Conservation (phyloP, 2,113 vertebrate genomes). For the Chlamydotis undulata region DNA sequence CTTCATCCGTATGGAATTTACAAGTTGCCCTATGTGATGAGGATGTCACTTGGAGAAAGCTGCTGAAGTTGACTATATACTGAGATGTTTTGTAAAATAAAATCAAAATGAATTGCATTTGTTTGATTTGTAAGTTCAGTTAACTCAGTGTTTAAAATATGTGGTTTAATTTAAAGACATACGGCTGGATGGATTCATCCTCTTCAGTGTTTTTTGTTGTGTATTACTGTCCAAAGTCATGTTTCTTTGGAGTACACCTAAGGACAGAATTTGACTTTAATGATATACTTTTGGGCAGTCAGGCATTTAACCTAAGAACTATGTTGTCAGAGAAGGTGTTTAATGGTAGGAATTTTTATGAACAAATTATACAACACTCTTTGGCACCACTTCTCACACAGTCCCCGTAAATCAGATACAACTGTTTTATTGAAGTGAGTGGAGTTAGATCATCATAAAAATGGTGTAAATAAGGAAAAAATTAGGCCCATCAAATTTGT, state of each 20-base stretch:
- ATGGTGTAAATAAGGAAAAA: conserved; percentile 19
- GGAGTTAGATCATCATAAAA: neutral
- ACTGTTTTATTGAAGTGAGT: neutral
- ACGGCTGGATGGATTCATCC: neutral
- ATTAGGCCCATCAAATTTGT: neutral
- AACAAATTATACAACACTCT: neutral
- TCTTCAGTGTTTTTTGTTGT: neutral
- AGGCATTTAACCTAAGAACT: conserved; percentile 1
- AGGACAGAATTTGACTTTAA: neutral
- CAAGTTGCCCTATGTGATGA: neutral
- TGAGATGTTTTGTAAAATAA: neutral
- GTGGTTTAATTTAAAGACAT: neutral
- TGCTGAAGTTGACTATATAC: neutral
- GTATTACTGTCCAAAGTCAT: neutral
- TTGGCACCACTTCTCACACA: neutral
- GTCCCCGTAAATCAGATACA: neutral
- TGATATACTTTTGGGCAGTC: neutral
- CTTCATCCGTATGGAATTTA: rapidly evolving
- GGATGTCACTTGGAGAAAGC: neutral
- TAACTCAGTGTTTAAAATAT: neutral
- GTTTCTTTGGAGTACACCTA: neutral
- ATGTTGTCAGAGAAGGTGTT: neutral
- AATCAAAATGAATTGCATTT: neutral
- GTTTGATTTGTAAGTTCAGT: neutral
- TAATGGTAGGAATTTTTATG: conserved; percentile 11